Percentiles rank a stretch among this genome's conserved stretches.
phyloP scores from a whole-genome alignment of 2,888 invertebrate species.

The Torymus auratus region DNA sequence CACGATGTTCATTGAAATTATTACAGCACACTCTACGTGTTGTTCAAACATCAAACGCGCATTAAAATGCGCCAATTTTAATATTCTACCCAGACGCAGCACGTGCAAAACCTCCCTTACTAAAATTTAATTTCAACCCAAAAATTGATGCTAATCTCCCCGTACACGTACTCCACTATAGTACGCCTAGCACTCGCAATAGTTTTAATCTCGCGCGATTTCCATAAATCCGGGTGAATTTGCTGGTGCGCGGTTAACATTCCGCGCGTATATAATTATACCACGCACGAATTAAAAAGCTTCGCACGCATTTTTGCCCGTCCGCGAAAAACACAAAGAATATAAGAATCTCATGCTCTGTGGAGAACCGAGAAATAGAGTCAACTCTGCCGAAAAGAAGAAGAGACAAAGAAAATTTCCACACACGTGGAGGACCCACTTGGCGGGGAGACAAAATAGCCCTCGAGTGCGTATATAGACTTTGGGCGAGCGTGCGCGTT shows the following conservation, averaged over 20 bases:
- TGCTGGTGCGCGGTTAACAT: conserved; percentile 10
- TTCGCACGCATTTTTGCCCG: background rate
- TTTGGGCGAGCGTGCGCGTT: conserved; percentile 15
- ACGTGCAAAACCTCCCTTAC: too few relatives aligned
- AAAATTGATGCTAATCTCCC: background rate
- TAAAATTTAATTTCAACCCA: too few relatives aligned
- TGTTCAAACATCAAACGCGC: too few relatives aligned
- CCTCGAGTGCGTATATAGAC: background rate
- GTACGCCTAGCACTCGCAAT: too few relatives aligned
- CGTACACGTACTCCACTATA: background rate
- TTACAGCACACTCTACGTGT: too few relatives aligned
- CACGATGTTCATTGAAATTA: too few relatives aligned
- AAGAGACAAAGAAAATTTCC: background rate
- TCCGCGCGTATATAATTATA: conserved; percentile 9
- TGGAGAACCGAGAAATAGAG: background rate
- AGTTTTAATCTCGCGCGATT: background rate
- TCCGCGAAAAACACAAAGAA: background rate
- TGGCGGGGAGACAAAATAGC: background rate
- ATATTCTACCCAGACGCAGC: too few relatives aligned
- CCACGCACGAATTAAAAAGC: conserved; percentile 20
- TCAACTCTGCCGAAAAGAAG: background rate
- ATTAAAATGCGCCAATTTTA: too few relatives aligned
- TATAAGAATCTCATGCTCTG: background rate
- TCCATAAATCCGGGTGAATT: background rate
- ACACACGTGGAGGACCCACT: background rate